A percentile compares a stretch with the other conserved stretches of the same genome.
Evolutionary conservation across 2,888 invertebrate species (phyloP).

Genomic region (Petrolisthes cinctipes): DNA sequence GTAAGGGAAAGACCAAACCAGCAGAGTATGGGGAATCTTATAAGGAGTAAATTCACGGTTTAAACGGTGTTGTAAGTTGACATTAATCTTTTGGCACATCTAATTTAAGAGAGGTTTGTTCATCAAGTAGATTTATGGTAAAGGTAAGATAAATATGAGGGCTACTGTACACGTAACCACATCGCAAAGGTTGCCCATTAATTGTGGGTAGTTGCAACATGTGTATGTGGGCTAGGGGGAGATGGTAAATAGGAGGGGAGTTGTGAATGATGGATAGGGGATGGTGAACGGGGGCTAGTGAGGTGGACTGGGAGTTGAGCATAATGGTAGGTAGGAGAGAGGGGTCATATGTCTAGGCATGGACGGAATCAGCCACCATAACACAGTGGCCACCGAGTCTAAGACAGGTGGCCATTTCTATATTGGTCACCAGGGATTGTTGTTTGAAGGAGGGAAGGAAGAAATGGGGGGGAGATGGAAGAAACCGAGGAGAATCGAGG

Average conservation of each 20-base stretch:
- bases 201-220: no score
- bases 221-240: background rate
- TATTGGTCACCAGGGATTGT: background rate
- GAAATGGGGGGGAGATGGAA: background rate
- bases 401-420: background rate
- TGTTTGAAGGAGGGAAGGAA: background rate
- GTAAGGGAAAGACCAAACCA: background rate
- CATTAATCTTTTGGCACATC: no score
- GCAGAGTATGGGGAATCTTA: background rate
- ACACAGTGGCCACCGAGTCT: slow-evolving; percentile 9
- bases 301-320: background rate
- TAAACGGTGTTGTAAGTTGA: background rate
- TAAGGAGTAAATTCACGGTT: background rate
- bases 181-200: no score
- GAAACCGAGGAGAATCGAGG: background rate
- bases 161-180: no score
- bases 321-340: background rate
- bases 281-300: background rate
- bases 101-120: no score
- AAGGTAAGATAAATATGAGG: no score
- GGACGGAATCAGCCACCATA: slow-evolving; percentile 21
- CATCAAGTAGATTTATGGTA: no score
- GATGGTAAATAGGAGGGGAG: background rate
- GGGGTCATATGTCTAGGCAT: background rate
- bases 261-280: background rate